phyloP scores from a whole-genome alignment of 2,113 vertebrate species.

The Pachypanchax playfairii region DNA sequence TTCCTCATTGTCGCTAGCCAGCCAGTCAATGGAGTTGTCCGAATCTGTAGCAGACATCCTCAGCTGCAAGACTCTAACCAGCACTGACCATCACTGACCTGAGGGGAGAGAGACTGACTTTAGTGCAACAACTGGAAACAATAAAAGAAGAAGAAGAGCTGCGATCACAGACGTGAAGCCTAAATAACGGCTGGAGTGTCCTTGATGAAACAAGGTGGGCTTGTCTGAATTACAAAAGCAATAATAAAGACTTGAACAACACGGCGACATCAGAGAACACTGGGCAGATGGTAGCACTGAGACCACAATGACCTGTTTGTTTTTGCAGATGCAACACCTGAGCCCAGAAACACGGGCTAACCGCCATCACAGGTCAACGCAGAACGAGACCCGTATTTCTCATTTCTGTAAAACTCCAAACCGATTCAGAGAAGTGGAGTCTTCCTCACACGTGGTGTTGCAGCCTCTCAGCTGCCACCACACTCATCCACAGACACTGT shows the following conservation, averaged over 20 bases:
- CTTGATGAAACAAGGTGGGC: slow-evolving; percentile 4
- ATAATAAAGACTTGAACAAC: neutral
- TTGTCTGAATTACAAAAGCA: slow-evolving; percentile 1
- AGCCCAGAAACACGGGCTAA: slow-evolving; percentile 48
- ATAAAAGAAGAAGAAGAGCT: neutral
- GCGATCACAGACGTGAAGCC: neutral
- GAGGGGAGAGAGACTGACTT: slow-evolving; percentile 15
- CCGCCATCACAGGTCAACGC: slow-evolving; percentile 43
- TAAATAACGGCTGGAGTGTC: neutral
- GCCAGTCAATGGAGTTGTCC: slow-evolving; percentile 83
- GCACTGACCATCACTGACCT: slow-evolving; percentile 81
- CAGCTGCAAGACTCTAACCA: slow-evolving; percentile 69
- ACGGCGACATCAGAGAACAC: neutral
- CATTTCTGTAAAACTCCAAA: slow-evolving; percentile 11
- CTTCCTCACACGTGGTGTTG: neutral
- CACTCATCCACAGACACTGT: slow-evolving; percentile 58
- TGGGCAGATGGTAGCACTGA: slow-evolving; percentile 56
- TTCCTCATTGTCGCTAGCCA: slow-evolving; percentile 79
- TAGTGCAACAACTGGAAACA: neutral
- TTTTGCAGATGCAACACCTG: slow-evolving; percentile 69
- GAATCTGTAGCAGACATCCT: slow-evolving; percentile 85
- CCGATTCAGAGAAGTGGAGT: neutral
- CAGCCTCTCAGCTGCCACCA: slow-evolving; percentile 46
- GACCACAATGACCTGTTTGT: slow-evolving; percentile 62
- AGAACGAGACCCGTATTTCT: slow-evolving; percentile 9